Percentiles rank a stretch among this genome's conserved stretches.
Conservation (phyloP, 30 jellyfish, hydroid and myxozoan species). For the Nemopilema nomurai region DNA sequence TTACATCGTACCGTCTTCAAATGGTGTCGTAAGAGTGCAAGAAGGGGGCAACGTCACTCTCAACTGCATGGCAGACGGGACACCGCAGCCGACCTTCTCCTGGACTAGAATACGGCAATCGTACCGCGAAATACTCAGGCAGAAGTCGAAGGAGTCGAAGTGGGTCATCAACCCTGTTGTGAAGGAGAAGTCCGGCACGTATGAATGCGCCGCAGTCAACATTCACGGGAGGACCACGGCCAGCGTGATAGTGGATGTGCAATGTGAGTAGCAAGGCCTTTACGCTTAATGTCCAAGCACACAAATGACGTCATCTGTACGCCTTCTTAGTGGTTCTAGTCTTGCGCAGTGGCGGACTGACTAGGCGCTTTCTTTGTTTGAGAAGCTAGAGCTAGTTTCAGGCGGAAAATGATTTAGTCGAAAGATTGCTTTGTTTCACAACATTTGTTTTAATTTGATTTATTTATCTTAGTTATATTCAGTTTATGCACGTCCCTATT, state of each 20-base stretch:
- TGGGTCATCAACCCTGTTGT: conserved; percentile 1
- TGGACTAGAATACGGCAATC: conserved; percentile 69
- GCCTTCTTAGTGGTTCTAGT: too few species aligned
- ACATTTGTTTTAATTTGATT: too few species aligned
- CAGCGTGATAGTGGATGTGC: conserved; percentile 38
- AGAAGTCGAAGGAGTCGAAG: conserved; percentile 14
- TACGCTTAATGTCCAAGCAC: too few species aligned
- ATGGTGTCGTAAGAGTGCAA: conserved; percentile 69
- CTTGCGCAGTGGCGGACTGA: too few species aligned
- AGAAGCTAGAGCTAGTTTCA: too few species aligned
- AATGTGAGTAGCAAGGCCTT: conserved; percentile 32
- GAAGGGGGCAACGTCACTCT: conserved; percentile 80
- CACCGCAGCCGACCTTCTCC: conserved; percentile 74
- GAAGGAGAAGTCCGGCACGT: conserved; percentile 33
- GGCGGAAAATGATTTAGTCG: too few species aligned
- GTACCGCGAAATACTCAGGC: conserved; percentile 39
- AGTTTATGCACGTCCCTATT: not conserved
- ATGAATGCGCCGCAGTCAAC: conserved; percentile 55
- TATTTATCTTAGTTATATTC: too few species aligned
- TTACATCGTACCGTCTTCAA: conserved; percentile 42
- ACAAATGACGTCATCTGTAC: too few species aligned
- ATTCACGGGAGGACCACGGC: conserved; percentile 31
- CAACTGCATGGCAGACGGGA: conserved; percentile 66
- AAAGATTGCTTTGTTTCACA: too few species aligned
- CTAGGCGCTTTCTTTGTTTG: too few species aligned